Base-by-base conservation (phyloP, 2,113 vertebrate genomes). In the Anoura caudifer region DNA sequence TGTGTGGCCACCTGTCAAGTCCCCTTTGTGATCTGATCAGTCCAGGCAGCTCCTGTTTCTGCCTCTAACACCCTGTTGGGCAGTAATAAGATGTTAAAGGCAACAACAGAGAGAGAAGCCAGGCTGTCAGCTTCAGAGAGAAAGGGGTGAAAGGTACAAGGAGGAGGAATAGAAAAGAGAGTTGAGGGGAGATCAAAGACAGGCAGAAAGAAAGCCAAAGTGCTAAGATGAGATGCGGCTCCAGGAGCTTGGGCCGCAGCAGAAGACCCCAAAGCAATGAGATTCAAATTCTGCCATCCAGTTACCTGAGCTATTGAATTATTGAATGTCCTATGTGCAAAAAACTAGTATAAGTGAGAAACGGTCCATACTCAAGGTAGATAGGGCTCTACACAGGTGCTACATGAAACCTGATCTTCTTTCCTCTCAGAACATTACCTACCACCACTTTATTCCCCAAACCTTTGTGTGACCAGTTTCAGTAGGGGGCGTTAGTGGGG, bases 381-480 rank as follows among this genome's bases (percentile, higher is more conserved):
- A 89, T 2, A 90, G 82, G 95, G 87, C 93, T 52, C 94, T 69
- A 69, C 72, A 81, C 72, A 90, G 63, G 84, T 91, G 80, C 81
- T 87, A 90, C 90, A 63, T 20, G 96, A 97, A 95, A 98, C 91
- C 97, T 95, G 97, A 95, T 95, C 92, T 82, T 36, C 84, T 94
- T 97, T 98, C 95, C 95, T 33, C 91, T 56, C 33, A 15, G 52
- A 69, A 79, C 85, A 8, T 31, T 50, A 87, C 92, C 92, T 94
- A 63, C 43, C 24, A 59, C 69, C 90, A 94, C 97, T 97, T 97
- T 90, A 97, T 97, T 54, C 95, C 97, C 96, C 85, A 98, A 98
- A 98, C 96, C 98, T 98, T 98, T 98, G 98, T 98, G 97, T 82
- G 90, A 96, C 96, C 98, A 91, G 86, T 97, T 98, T 98, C 98